phyloP scores from a whole-genome alignment of 1,140 invertebrate species.

The Sminthurides bifidus region DNA sequence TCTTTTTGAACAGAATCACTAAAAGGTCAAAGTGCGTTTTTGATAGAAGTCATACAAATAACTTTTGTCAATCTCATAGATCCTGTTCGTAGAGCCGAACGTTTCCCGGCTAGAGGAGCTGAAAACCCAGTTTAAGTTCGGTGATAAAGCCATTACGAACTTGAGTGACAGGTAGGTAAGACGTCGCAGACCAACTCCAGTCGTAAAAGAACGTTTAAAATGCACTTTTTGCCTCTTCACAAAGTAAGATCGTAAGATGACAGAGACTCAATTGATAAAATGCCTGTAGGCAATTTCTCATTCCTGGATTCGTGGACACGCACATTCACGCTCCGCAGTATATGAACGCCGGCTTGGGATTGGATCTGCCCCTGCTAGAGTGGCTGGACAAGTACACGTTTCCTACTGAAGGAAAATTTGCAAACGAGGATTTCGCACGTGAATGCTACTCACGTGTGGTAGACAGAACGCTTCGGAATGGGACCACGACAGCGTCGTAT shows the following conservation, averaged over 20 bases:
- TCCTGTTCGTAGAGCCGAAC: no score
- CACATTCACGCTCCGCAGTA: slow-evolving; percentile 83
- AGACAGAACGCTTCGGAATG: slow-evolving; percentile 50
- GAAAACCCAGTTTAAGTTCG: not conserved
- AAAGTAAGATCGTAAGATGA: not conserved
- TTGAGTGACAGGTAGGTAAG: not conserved
- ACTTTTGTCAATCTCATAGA: not conserved
- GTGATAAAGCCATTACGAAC: not conserved
- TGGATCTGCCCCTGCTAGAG: slow-evolving; percentile 63
- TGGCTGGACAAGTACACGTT: slow-evolving; percentile 82
- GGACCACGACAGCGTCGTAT: slow-evolving; percentile 79
- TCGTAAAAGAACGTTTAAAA: no score
- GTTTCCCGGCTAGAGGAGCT: no score
- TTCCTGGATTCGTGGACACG: slow-evolving; percentile 76
- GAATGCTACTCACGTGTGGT: slow-evolving; percentile 63
- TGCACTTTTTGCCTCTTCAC: not conserved
- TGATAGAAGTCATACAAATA: not conserved
- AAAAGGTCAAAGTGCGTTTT: not conserved
- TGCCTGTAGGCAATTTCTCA: slow-evolving; percentile 51
- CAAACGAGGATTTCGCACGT: slow-evolving; percentile 54
- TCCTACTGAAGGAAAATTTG: slow-evolving; percentile 62
- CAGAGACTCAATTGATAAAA: not conserved
- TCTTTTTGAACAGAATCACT: not conserved
- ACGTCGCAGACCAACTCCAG: not conserved
- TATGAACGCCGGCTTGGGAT: slow-evolving; percentile 66